A percentile compares a stretch with the other conserved stretches of the same genome.
These are phyloP conservation scores for Zosterops pallidus DNA, from an alignment of 2,113 vertebrate genomes.

Conservation along the genomic window DNA sequence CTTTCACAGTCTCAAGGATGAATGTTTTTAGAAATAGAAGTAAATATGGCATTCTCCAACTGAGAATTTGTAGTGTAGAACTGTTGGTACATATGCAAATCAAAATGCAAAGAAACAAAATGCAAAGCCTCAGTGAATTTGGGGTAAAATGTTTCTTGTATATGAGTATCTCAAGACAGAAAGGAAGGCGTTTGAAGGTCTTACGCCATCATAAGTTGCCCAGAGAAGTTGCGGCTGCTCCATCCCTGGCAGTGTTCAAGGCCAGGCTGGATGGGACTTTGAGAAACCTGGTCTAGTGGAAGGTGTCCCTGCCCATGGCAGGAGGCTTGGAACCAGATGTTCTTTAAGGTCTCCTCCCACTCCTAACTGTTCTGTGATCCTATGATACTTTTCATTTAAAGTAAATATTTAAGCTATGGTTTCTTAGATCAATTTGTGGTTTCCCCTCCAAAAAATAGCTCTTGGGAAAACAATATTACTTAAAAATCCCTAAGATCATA, in stretches of 20 bases:
- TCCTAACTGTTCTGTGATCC: background rate
- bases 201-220: background rate
- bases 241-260: background rate
- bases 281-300: background rate
- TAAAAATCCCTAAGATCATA: background rate
- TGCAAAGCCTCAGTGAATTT: background rate
- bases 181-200: background rate
- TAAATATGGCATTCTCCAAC: background rate
- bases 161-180: background rate
- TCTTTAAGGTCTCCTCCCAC: background rate
- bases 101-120: background rate
- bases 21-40: background rate
- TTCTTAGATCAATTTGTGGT: background rate
- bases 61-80: background rate
- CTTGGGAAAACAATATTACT: background rate
- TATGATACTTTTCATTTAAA: background rate
- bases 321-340: accelerated
- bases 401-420: background rate
- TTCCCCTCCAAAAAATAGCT: background rate
- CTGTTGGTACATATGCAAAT: background rate
- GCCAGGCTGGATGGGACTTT: background rate
- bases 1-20: background rate
- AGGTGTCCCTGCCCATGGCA: background rate
- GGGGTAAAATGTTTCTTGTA: background rate
- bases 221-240: background rate